Evolutionary conservation across 2,797 vertebrate species (phyloP).

Genomic region (Adelosebastes latens): DNA sequence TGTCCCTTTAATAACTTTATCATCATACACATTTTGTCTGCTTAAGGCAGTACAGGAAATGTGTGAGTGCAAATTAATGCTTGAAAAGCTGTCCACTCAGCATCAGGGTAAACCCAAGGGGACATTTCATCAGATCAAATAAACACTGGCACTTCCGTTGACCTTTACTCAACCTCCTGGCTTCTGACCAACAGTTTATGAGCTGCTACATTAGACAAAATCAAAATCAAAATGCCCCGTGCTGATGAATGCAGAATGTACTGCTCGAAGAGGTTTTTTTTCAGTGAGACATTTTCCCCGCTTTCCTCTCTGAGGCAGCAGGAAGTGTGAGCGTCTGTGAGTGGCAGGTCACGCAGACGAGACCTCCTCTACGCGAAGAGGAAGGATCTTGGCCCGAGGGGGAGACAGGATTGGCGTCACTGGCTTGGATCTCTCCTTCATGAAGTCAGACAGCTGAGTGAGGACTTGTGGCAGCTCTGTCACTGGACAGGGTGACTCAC

Average conservation of each 20-base stretch:
- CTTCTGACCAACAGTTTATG: conserved; percentile 29
- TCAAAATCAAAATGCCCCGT: conserved; percentile 47
- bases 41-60: conserved; percentile 32
- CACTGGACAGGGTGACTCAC: conserved; percentile 78
- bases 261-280: neutral
- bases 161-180: conserved; percentile 51
- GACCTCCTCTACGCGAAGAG: conserved; percentile 51
- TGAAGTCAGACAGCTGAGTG: conserved; percentile 75
- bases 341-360: conserved; percentile 58
- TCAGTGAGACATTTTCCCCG: conserved; percentile 7
- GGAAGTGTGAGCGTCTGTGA: conserved; percentile 61
- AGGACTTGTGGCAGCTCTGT: conserved; percentile 71
- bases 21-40: conserved; percentile 5
- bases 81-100: conserved; percentile 38
- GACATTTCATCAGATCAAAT: conserved; percentile 44
- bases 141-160: conserved; percentile 52
- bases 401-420: conserved; percentile 71
- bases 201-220: conserved; percentile 22
- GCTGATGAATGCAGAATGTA: conserved; percentile 29
- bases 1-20: neutral
- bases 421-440: conserved; percentile 66
- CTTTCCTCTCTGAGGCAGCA: conserved; percentile 26
- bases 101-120: conserved; percentile 28
- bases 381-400: conserved; percentile 63
- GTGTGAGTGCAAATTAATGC: conserved; percentile 37